A percentile compares a stretch with the other conserved stretches of the same genome.
Conservation (phyloP, 2,113 vertebrate species). For the Tragelaphus strepsiceros region DNA sequence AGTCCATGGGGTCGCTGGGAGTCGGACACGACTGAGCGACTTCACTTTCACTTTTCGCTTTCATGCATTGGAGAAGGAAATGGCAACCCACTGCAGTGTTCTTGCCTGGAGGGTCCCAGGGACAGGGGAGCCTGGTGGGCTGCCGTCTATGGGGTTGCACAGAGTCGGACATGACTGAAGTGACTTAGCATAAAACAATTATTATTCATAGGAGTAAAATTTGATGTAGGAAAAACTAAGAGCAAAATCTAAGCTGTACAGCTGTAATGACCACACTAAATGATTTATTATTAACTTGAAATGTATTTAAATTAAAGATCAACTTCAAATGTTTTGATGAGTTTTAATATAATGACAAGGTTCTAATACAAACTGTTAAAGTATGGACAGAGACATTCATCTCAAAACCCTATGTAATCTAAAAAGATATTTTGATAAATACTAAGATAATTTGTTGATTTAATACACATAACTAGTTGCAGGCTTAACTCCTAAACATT, state of each 20-base stretch:
- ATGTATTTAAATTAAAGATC: not conserved
- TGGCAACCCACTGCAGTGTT: too few species aligned
- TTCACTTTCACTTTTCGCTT: too few species aligned
- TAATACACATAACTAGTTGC: not conserved
- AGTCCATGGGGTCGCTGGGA: too few species aligned
- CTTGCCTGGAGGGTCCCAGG: too few species aligned
- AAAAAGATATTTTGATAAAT: not conserved
- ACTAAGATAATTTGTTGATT: not conserved
- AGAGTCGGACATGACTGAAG: too few species aligned
- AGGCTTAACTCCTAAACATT: conserved; percentile 12
- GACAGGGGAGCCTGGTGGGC: too few species aligned
- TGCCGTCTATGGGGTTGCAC: too few species aligned
- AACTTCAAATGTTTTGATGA: not conserved
- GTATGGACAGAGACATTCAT: not conserved
- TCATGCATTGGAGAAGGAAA: too few species aligned
- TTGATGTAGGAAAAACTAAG: not conserved
- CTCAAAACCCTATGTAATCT: conserved; percentile 3
- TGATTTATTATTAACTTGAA: conserved; percentile 11
- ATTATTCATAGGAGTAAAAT: not conserved
- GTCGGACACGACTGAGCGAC: too few species aligned
- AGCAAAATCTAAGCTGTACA: conserved; percentile 3
- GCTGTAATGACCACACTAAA: not conserved
- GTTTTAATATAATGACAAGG: not conserved
- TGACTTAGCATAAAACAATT: not conserved
- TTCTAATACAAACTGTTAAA: conserved; percentile 13